phyloP scores from a whole-genome alignment of 2,113 vertebrate species.

The Hiodon tergisus region DNA sequence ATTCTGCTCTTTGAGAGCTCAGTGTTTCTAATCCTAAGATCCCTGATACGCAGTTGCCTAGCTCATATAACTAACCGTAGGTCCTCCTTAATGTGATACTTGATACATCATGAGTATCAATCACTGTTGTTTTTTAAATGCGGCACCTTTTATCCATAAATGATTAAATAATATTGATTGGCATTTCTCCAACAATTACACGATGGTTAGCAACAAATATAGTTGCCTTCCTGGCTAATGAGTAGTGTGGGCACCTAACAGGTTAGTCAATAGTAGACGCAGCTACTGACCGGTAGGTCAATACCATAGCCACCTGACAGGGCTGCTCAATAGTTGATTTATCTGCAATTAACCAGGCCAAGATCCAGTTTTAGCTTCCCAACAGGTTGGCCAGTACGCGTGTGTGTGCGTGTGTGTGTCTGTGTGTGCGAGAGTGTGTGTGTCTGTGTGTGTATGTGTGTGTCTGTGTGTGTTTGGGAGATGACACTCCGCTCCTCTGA shows the following conservation, averaged over 20 bases:
- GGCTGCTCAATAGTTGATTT: neutral
- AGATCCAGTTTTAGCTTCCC: too few relatives aligned
- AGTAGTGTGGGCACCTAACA: neutral
- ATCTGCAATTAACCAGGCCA: neutral
- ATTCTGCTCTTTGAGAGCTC: too few relatives aligned
- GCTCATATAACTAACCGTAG: too few relatives aligned
- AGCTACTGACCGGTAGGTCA: conserved; percentile 4
- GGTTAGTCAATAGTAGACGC: conserved; percentile 5
- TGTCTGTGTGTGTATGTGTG: neutral
- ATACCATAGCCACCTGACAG: neutral
- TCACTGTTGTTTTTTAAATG: too few relatives aligned
- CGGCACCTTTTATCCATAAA: too few relatives aligned
- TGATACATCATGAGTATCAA: too few relatives aligned
- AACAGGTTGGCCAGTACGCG: too few relatives aligned
- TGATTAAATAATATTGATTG: neutral
- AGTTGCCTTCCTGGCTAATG: neutral
- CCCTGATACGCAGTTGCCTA: too few relatives aligned
- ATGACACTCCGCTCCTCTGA: too few relatives aligned
- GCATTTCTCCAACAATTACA: neutral
- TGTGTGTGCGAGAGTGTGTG: neutral
- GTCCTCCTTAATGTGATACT: too few relatives aligned
- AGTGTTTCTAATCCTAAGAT: too few relatives aligned
- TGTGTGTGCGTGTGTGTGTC: neutral
- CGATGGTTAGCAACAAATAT: too few relatives aligned
- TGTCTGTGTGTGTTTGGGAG: neutral